Base-by-base conservation (phyloP, 2,888 invertebrate species). In the Leptinotarsa peninsularis region DNA sequence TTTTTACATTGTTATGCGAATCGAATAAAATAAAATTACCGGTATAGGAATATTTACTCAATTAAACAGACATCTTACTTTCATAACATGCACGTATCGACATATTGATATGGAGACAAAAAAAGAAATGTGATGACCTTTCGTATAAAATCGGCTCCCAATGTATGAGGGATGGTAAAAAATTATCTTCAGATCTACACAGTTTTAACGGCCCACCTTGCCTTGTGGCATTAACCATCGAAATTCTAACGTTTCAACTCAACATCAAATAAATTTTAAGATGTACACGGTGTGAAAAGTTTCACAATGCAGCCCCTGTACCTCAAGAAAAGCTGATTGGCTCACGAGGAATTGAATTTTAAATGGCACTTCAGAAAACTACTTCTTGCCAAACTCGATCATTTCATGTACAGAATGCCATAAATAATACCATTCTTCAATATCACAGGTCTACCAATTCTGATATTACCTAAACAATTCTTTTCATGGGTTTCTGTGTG, bases 191-290 rank as follows among this genome's bases (percentile, higher is more conserved):
- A 58, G 58, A 58, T 58, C 58, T 58, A 58, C 13, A 58, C 15
- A 23, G 52, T 58, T 58, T 58, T 13, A 23, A 56, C 14, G 14
- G 7, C 54, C 54, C 18, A 54, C 18, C n/a, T 18, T 18, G 54
- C 10, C 18, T 54, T 54, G 4, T 54, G 18, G 23, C 23, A 10
- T 23, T 58, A 4, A 58, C 23, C 58, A 58, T 58, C 23, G 14
- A 58, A 63, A 33, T n/a, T 63, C 33, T 33, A 63, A 63, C 49
- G 71, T 71, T 60, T 71, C 23, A 58, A 58, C 58, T 23, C 58
- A 18, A 70, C 17, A n/a, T 21, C 58, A n/a, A 54, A 54, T 60
- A 60, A 21, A 60, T 60, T 21, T 43, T 3, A 3, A 43, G 43
- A 43, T 5, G 43, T 10, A 33, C 33, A 33, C 33, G 33, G 33